A percentile compares a stretch with the other conserved stretches of the same genome.
phyloP scores from a whole-genome alignment of 2,113 vertebrate genomes.

The Phalacrocorax brasilianus region DNA sequence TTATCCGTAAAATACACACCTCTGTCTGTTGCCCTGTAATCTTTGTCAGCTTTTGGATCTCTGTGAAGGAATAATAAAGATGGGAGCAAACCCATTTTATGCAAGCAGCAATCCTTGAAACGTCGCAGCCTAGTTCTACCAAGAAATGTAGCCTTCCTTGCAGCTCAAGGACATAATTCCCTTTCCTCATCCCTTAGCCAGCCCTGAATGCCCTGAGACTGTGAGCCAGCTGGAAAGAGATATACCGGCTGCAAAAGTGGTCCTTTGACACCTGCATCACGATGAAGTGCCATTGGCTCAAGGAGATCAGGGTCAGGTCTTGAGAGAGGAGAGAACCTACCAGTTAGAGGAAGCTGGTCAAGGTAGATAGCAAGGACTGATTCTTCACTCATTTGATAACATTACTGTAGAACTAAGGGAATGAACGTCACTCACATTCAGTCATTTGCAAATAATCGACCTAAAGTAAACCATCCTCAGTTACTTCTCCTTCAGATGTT shows the following conservation, averaged over 20 bases:
- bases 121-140: not conserved
- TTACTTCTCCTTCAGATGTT: not conserved
- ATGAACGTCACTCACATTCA: not conserved
- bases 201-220: not conserved
- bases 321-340: not conserved
- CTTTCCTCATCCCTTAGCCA: not conserved
- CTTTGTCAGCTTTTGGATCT: not conserved
- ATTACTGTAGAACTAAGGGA: not conserved
- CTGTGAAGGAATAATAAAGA: not conserved
- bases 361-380: not conserved
- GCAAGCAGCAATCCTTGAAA: not conserved
- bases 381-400: not conserved
- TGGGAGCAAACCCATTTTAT: not conserved
- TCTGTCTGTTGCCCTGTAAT: not conserved
- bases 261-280: not conserved
- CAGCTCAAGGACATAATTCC: not conserved
- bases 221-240: not conserved
- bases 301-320: not conserved
- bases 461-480: conserved; percentile 12
- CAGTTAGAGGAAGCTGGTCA: not conserved
- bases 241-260: not conserved
- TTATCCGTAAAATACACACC: not conserved
- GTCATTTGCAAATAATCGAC: not conserved
- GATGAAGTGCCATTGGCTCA: not conserved
- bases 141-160: not conserved